A percentile compares a stretch with the other conserved stretches of the same genome.
These are phyloP conservation scores for Brienomyrus brachyistius DNA, from an alignment of 2,113 vertebrate genomes.

Conservation along the genomic window DNA sequence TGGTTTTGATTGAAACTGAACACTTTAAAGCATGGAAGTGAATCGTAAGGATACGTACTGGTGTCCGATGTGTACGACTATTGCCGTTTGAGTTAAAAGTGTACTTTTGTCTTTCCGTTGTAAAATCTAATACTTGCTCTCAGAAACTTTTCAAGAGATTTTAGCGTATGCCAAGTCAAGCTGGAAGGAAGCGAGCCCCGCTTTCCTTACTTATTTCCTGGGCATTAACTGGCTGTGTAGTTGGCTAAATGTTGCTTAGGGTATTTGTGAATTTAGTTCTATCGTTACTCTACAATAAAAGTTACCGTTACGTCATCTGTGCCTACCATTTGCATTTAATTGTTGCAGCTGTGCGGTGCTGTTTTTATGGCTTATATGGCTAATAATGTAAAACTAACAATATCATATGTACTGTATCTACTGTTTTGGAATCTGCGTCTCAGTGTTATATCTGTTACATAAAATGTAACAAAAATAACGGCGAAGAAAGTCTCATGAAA, in stretches of 20 bases:
- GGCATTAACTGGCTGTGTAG: not conserved
- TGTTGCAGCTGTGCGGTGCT: not conserved
- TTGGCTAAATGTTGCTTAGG: not conserved
- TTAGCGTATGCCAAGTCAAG: not conserved
- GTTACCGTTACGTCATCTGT: not conserved
- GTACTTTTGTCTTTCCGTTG: not conserved
- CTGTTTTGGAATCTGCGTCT: not conserved
- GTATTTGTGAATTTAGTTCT: not conserved
- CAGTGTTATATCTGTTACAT: not conserved
- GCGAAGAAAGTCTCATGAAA: not conserved
- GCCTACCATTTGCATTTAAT: not conserved
- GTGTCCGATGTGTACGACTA: not conserved
- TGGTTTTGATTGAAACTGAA: not conserved
- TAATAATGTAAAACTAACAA: not conserved
- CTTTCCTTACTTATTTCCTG: not conserved
- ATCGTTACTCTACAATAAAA: not conserved
- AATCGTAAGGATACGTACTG: not conserved
- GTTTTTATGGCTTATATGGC: not conserved
- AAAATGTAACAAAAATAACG: not conserved
- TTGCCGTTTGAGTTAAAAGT: not conserved
- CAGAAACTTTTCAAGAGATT: not conserved
- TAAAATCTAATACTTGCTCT: not conserved
- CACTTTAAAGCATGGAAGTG: not conserved
- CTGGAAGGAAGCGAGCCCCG: not conserved
- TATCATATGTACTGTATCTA: not conserved